phyloP scores from a whole-genome alignment of 1,140 invertebrate species.

The Hycleus phaleratus region DNA sequence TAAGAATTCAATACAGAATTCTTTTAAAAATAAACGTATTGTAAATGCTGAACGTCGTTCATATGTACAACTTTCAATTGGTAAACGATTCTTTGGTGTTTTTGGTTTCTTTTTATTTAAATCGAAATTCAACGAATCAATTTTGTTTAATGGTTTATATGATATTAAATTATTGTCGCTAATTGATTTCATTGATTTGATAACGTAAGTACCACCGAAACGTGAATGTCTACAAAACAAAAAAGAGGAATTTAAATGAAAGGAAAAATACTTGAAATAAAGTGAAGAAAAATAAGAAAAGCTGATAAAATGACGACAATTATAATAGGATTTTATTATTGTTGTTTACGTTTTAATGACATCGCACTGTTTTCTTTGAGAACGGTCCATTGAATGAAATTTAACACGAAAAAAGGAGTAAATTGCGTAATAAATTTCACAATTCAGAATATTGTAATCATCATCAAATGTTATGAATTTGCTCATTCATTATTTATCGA shows the following conservation, averaged over 20 bases:
- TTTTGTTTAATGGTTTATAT: constrained; percentile 72
- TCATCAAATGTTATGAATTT: no score
- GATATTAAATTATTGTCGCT: constrained; percentile 84
- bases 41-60: constrained; percentile 69
- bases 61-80: constrained; percentile 47
- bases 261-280: background rate
- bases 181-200: constrained; percentile 90
- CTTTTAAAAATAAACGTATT: constrained; percentile 80
- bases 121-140: constrained; percentile 70
- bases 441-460: no score
- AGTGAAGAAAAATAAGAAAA: no score
- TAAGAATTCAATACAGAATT: constrained; percentile 90
- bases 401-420: no score
- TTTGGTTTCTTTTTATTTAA: constrained; percentile 61
- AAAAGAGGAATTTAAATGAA: constrained; percentile 6
- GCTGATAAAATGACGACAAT: background rate
- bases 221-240: constrained; percentile 66
- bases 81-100: constrained; percentile 57
- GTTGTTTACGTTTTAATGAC: no score
- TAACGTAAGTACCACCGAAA: constrained; percentile 87
- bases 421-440: no score
- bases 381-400: no score
- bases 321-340: no score
- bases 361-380: no score
- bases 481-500: no score